Conservation (phyloP, 2,888 invertebrate species). For the Cerastoderma edule region DNA sequence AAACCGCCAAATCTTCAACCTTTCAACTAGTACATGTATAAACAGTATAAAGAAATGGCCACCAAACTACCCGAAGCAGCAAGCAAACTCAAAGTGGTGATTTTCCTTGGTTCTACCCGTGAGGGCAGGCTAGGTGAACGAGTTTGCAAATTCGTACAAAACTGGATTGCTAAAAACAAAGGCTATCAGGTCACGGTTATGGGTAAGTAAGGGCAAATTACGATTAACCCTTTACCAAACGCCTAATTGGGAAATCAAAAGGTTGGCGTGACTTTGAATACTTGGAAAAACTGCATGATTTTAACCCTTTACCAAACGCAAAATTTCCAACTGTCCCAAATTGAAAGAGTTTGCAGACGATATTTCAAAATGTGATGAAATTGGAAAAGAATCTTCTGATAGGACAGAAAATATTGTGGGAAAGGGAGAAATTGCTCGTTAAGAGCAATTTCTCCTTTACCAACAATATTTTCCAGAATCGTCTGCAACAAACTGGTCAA, state of each 20-base stretch:
- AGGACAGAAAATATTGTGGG: not conserved
- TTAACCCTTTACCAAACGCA: too few species aligned
- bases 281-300: too few species aligned
- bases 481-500: too few species aligned
- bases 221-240: not conserved
- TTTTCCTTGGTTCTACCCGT: conserved; percentile 72
- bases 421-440: not conserved
- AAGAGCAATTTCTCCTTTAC: too few species aligned
- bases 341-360: not conserved
- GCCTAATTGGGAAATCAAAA: too few species aligned
- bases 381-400: not conserved
- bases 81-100: conserved; percentile 63
- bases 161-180: conserved; percentile 56
- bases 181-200: conserved; percentile 66
- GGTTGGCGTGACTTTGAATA: too few species aligned
- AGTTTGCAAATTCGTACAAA: conserved; percentile 69
- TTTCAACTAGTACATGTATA: too few species aligned
- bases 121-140: conserved; percentile 70
- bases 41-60: too few species aligned
- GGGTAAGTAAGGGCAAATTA: conserved; percentile 59
- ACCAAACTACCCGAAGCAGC: too few species aligned
- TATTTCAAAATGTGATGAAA: not conserved
- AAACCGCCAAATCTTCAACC: too few species aligned
- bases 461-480: too few species aligned
- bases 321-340: not conserved